Evolutionary conservation across 2,888 invertebrate species (phyloP), one percentile per base, ranked within the genome.

Genomic region (Deilephila elpenor): DNA sequence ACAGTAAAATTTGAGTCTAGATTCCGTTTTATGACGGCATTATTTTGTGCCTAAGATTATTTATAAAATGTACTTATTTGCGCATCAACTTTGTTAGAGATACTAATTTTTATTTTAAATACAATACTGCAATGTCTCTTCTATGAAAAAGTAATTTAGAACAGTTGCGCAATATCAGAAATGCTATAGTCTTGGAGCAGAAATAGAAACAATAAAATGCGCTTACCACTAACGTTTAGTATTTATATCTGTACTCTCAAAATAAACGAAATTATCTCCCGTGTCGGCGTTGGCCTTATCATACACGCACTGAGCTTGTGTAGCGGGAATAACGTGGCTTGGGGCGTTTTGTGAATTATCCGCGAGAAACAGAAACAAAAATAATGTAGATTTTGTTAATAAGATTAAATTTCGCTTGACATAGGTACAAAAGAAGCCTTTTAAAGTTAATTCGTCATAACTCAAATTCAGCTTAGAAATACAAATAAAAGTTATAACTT

Each of bases 261-360:
- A 73, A 74, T 71, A 76, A 74, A 75, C 74, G 75, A 71, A 77
- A 53, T 73, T 80, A 76, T 78, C 73, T 76, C 19, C 74, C 67
- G 70, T 71, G 67, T 75, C 72, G 56, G 70, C 75, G 32, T 67
- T 70, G 51, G n/a, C 44, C 75, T 78, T 80, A 79, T 78, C 67
- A 25, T 19, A 14, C 25, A n/a, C 11, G 59, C 51, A 64, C 51
- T 25, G 67, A 67, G 51, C 14, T 25, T 67, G 44, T 44, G 67
- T 67, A 11, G 51, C 14, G 37, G 20, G 44, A 11, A 64, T 44
- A 64, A 25, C 44, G 6, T 51, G 19, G 7, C 14, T 44, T 17
- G 14, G 7, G 67, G 17, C 25, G 17, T 64, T 64, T 64, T 64
- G 64, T 64, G 37, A 14, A 11, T 64, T 37, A 20, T 4, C 37